phyloP scores from a whole-genome alignment of 2,888 invertebrate species.

The Philereme transversata region DNA sequence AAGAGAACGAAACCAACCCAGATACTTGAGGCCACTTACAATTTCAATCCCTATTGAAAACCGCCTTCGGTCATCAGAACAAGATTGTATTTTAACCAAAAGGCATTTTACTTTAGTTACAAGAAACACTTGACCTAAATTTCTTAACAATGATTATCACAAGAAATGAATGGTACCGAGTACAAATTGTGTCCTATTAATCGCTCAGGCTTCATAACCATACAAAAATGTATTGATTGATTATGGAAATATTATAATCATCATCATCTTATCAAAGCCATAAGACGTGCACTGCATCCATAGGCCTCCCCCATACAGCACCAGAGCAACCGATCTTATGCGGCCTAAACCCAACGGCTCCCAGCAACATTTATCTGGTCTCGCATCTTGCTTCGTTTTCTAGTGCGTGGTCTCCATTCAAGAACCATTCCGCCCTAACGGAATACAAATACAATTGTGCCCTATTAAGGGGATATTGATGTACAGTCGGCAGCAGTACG shows the following conservation, averaged over 20 bases:
- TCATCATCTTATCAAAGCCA: too few relatives aligned
- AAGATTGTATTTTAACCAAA: background rate
- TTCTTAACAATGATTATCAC: constrained; percentile 12
- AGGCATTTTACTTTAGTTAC: constrained; percentile 10
- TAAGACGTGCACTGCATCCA: too few relatives aligned
- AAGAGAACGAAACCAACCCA: background rate
- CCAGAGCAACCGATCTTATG: too few relatives aligned
- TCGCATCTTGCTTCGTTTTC: too few relatives aligned
- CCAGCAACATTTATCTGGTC: too few relatives aligned
- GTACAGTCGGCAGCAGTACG: constrained; percentile 7
- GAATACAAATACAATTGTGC: too few relatives aligned
- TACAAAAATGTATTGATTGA: too few relatives aligned
- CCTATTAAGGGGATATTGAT: constrained; percentile 25
- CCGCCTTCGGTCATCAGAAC: background rate
- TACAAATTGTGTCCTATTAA: background rate
- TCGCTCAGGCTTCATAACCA: too few relatives aligned
- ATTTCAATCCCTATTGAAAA: background rate
- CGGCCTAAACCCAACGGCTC: too few relatives aligned
- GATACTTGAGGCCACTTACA: background rate
- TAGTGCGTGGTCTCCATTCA: too few relatives aligned
- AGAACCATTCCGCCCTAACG: background rate
- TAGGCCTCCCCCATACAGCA: too few relatives aligned
- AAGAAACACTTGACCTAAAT: background rate
- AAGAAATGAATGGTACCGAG: constrained; percentile 16
- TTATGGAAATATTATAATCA: too few relatives aligned